A percentile compares a stretch with the other conserved stretches of the same genome.
These are phyloP conservation scores for Akabosia matsudoensis DNA, from an alignment of 1,140 invertebrate genomes.

Conservation along the genomic window DNA sequence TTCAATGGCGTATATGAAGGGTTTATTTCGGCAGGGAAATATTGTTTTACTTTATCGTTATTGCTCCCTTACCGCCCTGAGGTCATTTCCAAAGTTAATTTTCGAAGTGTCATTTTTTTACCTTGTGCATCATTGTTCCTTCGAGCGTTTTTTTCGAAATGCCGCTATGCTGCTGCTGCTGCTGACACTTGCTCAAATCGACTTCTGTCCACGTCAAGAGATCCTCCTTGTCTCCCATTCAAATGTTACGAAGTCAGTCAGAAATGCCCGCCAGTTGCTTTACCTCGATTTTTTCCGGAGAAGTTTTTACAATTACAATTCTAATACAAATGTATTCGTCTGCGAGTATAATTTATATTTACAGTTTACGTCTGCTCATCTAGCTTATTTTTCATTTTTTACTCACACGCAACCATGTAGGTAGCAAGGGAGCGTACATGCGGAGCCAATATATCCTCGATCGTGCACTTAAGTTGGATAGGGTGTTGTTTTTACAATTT, in stretches of 20 bases:
- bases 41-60: too few species aligned
- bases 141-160: not conserved
- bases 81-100: conserved; percentile 35
- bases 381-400: not conserved
- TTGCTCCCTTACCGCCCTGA: conserved; percentile 17
- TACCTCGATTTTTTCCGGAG: not conserved
- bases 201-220: not conserved
- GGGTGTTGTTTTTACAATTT: not conserved
- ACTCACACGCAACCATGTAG: not conserved
- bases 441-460: not conserved
- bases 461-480: too few species aligned
- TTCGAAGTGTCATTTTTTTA: conserved; percentile 42
- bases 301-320: not conserved
- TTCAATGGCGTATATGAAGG: too few species aligned
- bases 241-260: too few species aligned
- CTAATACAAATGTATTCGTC: not conserved
- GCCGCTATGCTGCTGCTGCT: not conserved
- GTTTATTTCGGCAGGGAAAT: too few species aligned
- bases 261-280: not conserved
- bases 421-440: not conserved
- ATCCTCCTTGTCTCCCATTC: conserved; percentile 7
- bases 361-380: not conserved
- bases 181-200: not conserved
- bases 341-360: not conserved
- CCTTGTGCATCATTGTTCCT: conserved; percentile 6